Base-by-base conservation (phyloP, 2,888 invertebrate species). In the Fabriciana adippe region DNA sequence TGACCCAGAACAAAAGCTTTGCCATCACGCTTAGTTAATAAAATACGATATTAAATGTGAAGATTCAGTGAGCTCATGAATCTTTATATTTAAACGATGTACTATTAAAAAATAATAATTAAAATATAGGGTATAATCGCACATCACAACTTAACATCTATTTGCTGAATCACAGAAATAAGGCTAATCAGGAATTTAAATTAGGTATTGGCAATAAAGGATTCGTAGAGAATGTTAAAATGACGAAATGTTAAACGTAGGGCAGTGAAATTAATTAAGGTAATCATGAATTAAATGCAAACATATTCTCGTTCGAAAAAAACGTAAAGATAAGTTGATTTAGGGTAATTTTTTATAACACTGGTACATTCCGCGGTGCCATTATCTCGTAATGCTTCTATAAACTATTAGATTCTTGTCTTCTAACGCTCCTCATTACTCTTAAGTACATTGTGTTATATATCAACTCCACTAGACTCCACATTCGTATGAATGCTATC, bases 321-420 rank as follows among this genome's bases (percentile, higher is more conserved):
- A 83, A 82, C 78, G 76, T 86, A 87, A 81, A 81, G 82, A 75
- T 91, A 91, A 91, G 89, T 84, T 85, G 83, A 81, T 76, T 81
- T 89, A 92, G 88, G 86, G 82, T 90, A 92, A 81, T 89, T 92
- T 91, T 89, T 91, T 89, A 90, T 79, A 86, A 87, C 81, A 86
- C 81, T 83, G 90, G 90, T 91, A 91, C 92, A 88, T 89, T 91
- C 90, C 89, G 85, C 89, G 83, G 92, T 90, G 90, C 92, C 91
- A 86, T 88, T 86, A 87, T 84, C 84, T 90, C 84, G 87, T 84
- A 85, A 85, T 81, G 90, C 90, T 90, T 91, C 80, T 85, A 81
- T 79, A 77, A 79, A 80, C 76, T 83, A 76, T 82, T 88, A 88
- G 86, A 80, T 70, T 76, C 78, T 80, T 85, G 72, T 84, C 83